Percentiles rank a stretch among this genome's conserved stretches.
Conservation (phyloP, 2,888 invertebrate genomes). For the Oligia strigilis region DNA sequence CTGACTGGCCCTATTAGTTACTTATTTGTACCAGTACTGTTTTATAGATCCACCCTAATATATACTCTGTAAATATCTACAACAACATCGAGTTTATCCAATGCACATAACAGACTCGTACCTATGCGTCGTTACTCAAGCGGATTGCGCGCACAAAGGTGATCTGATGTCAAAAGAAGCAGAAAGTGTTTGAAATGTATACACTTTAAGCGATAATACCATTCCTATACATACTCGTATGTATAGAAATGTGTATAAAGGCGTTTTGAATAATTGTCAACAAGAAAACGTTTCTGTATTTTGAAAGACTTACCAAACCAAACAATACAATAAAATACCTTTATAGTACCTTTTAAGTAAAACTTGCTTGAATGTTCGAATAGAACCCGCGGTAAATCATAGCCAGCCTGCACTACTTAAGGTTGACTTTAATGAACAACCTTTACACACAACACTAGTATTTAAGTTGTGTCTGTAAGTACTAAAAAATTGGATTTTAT, state of each 20-base stretch:
- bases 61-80: neutral
- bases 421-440: too few species aligned
- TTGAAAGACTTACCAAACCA: neutral
- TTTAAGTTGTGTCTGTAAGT: too few species aligned
- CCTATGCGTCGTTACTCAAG: slow-evolving; percentile 27
- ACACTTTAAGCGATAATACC: slow-evolving; percentile 18
- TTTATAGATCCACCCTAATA: neutral
- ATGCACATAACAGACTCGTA: neutral
- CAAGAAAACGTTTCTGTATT: neutral
- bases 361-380: too few species aligned
- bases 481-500: too few species aligned
- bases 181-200: slow-evolving; percentile 17
- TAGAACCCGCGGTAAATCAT: too few species aligned
- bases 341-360: too few species aligned
- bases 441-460: too few species aligned
- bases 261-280: neutral
- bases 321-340: too few species aligned
- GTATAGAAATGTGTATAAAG: neutral
- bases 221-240: neutral
- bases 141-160: slow-evolving; percentile 17
- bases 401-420: too few species aligned
- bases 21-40: neutral
- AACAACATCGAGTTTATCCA: neutral
- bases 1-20: neutral
- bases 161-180: slow-evolving; percentile 45